Evolutionary conservation across 2,797 vertebrate species (phyloP).

Genomic region (Percopsis omiscomaycus): DNA sequence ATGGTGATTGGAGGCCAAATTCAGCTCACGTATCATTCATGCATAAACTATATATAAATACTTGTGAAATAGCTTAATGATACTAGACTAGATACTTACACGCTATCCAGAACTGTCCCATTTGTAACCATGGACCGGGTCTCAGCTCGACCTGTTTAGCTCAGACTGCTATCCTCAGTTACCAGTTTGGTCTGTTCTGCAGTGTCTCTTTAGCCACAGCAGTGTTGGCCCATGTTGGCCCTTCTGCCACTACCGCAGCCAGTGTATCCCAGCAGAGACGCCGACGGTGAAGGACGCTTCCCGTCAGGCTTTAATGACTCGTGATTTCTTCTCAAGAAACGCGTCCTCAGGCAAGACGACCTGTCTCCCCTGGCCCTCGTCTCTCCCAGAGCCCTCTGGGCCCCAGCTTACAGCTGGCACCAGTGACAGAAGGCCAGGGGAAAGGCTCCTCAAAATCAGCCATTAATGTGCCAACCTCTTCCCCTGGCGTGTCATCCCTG

Average conservation of each 20-base stretch:
- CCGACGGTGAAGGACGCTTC: conserved; percentile 77
- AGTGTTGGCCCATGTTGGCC: conserved; percentile 30
- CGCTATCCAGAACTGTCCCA: conserved; percentile 19
- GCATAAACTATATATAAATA: too few relatives aligned
- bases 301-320: conserved; percentile 78
- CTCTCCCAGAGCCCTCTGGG: conserved; percentile 34
- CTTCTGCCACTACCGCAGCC: conserved; percentile 34
- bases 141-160: conserved; percentile 30
- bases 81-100: too few relatives aligned
- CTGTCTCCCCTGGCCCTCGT: conserved; percentile 57
- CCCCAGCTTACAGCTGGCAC: conserved; percentile 24
- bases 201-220: conserved; percentile 10
- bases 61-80: too few relatives aligned
- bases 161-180: too few relatives aligned
- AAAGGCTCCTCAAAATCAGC: conserved; percentile 48
- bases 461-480: conserved; percentile 55
- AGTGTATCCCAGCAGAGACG: conserved; percentile 59
- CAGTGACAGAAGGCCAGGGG: conserved; percentile 61
- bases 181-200: conserved; percentile 35
- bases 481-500: conserved; percentile 42
- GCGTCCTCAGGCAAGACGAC: conserved; percentile 51
- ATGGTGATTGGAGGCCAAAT: too few relatives aligned
- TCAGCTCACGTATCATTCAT: too few relatives aligned
- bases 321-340: conserved; percentile 63
- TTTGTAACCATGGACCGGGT: conserved; percentile 25